These are phyloP conservation scores for Parotia lawesii DNA, from an alignment of 2,113 vertebrate genomes.

Conservation along the genomic window DNA sequence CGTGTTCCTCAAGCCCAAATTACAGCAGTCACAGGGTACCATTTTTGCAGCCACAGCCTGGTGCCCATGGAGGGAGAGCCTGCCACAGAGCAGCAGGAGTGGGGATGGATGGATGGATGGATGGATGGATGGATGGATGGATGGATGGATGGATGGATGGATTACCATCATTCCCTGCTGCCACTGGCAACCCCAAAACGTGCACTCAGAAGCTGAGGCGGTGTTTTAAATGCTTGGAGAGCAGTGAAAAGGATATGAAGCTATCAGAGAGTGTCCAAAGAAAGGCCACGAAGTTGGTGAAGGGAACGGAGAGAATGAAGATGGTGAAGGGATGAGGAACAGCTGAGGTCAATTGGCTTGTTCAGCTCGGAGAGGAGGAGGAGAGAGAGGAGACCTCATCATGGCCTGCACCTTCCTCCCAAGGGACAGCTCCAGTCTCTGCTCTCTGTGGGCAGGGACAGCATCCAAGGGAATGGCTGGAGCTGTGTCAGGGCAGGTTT, in stretches of 20 bases:
- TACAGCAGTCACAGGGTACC: background rate
- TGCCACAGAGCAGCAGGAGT: background rate
- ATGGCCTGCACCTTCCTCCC: background rate
- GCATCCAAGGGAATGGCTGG: accelerated
- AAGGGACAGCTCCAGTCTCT: background rate
- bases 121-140: background rate
- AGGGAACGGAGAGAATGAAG: background rate
- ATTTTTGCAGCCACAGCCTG: background rate
- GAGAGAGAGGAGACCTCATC: background rate
- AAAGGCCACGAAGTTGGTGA: background rate
- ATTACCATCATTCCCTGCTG: background rate
- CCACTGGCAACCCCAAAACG: too few relatives aligned
- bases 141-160: background rate
- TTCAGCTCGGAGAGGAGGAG: background rate
- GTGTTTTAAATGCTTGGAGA: too few relatives aligned
- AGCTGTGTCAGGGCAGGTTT: accelerated
- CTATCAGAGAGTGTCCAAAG: background rate
- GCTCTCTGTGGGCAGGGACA: background rate
- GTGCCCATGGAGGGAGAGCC: background rate
- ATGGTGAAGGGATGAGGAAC: background rate
- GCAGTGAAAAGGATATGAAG: too few relatives aligned
- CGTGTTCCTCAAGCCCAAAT: accelerated
- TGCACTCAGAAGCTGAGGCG: too few relatives aligned
- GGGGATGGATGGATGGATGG: background rate
- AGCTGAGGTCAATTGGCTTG: background rate